A percentile compares a stretch with the other conserved stretches of the same genome.
phyloP scores from a whole-genome alignment of 2,888 invertebrate species.

The Epirrita christyi region DNA sequence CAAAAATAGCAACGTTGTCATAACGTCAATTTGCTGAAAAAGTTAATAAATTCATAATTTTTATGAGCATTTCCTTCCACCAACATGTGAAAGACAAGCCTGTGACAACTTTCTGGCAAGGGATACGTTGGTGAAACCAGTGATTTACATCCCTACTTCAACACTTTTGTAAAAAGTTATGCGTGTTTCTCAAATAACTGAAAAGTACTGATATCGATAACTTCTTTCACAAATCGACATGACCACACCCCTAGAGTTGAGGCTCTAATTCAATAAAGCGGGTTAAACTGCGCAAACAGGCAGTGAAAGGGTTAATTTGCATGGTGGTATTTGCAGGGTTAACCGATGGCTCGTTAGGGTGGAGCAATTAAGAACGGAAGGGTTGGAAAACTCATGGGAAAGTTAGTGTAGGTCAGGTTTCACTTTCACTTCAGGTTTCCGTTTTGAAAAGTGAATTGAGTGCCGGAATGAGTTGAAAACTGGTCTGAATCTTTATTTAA shows the following conservation, averaged over 20 bases:
- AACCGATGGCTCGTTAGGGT: conserved; percentile 82
- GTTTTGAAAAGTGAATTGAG: conserved; percentile 25
- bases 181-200: neutral
- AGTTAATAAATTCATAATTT: too few species aligned
- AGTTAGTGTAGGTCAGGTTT: conserved; percentile 74
- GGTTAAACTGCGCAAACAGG: conserved; percentile 77
- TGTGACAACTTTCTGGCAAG: too few species aligned
- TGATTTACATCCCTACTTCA: too few species aligned
- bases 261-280: conserved; percentile 81
- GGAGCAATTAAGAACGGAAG: conserved; percentile 72
- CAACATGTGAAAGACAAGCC: too few species aligned
- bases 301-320: conserved; percentile 84
- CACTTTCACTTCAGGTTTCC: conserved; percentile 35
- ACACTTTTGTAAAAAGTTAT: neutral
- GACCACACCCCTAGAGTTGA: conserved; percentile 47
- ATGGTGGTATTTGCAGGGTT: conserved; percentile 78
- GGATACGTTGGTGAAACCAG: too few species aligned
- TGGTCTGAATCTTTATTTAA: neutral
- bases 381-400: conserved; percentile 77
- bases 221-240: conserved; percentile 33
- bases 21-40: too few species aligned
- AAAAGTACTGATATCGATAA: conserved; percentile 4
- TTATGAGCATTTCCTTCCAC: too few species aligned
- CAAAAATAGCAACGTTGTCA: neutral
- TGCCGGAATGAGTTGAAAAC: conserved; percentile 1